Evolutionary conservation across 2,888 invertebrate species (phyloP), one percentile per base, ranked within the genome.

Genomic region (Melolontha melolontha): DNA sequence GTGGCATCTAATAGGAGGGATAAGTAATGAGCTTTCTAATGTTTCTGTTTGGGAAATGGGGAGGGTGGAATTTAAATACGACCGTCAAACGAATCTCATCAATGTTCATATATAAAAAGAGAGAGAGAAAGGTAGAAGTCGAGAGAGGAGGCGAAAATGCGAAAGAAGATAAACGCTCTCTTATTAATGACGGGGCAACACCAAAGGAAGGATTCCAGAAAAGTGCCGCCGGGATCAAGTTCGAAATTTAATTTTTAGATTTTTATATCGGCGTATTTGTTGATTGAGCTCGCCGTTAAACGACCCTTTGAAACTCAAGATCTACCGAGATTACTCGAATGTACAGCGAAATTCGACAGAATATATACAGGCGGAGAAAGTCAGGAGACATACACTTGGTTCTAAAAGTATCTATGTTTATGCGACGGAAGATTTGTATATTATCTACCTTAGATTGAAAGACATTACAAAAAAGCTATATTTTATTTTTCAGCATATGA

Each of bases 21-120:
- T 66, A 49, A 57, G 57, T 67, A 64, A 63, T 52, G 67, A 67
- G 64, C 52, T 63, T 54, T 63, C 54, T 64, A 64, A 67, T 67
- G 67, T 67, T 64, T 67, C 64, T 51, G 54, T 64, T 64, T 49
- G 44, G 67, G 55, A 47, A 67, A 55, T 47, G 57, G 41, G 44
- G 40, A 64, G 67, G 67, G 64, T 52, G 41, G 55, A 63, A 67
- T 67, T 64, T 67, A 55, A 67, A 67, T 67, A 59, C 57, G 66
- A 39, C 64, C 63, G 39, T 64, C 67, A 55, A 54, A 67, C 63
- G 67, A 63, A 67, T 66, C 66, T 55, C 66, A 42, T 47, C 66
- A 57, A 49, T 49, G 59, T 59, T 44, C 47, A 47, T 59, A 59
- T 59, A 44, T 29, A 47, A 47, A 59, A 59, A 16, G 10, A 34